Evolutionary conservation across 1,140 invertebrate genomes (phyloP).

Genomic region (Goniozus legneri): DNA sequence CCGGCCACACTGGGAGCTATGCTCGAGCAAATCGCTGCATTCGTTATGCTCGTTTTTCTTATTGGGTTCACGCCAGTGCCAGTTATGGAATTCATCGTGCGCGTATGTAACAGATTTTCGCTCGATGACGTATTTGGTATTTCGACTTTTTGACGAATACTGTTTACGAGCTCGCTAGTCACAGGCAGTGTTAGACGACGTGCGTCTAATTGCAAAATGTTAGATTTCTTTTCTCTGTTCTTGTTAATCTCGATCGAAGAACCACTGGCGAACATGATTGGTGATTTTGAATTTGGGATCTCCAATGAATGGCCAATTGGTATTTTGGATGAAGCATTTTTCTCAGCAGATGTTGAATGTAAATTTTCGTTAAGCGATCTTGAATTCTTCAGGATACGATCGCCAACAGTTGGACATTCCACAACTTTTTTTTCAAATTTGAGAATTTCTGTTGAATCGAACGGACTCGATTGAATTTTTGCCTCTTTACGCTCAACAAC

Average conservation of each 20-base stretch:
- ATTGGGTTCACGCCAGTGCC: conserved; percentile 18
- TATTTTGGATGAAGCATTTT: too few species aligned
- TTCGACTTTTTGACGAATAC: background rate
- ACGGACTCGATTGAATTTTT: too few species aligned
- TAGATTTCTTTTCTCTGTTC: background rate
- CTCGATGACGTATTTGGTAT: conserved; percentile 1
- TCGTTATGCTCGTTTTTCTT: conserved; percentile 34
- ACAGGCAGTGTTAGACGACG: conserved; percentile 21
- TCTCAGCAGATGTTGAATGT: too few species aligned
- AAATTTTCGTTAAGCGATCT: too few species aligned
- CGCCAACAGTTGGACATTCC: too few species aligned
- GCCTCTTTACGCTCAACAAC: too few species aligned
- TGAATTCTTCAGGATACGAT: too few species aligned
- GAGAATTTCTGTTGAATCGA: too few species aligned
- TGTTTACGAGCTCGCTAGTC: background rate
- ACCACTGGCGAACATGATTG: background rate
- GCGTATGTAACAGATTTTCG: background rate
- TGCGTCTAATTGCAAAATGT: background rate
- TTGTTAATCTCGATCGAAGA: background rate
- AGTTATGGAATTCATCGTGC: conserved; percentile 2
- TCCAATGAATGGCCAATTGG: too few species aligned
- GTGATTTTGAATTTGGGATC: background rate
- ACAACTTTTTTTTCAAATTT: too few species aligned
- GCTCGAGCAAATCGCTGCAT: conserved; percentile 43
- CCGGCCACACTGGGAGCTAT: conserved; percentile 41